Evolutionary conservation across 2,888 invertebrate genomes (phyloP).

Genomic region (Smittia aterrima): DNA sequence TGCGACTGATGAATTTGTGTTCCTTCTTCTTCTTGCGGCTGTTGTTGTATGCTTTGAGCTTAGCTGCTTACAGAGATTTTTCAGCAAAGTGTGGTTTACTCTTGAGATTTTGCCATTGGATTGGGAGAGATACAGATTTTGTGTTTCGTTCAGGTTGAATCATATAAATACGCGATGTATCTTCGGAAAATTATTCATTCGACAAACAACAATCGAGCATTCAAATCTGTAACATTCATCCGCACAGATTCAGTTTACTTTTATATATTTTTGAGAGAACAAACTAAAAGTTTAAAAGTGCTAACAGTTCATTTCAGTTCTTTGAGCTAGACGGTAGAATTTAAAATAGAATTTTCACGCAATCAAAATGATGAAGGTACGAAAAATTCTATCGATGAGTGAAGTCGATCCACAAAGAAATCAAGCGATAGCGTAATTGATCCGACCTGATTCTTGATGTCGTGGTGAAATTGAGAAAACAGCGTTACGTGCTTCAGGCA

Average conservation of each 20-base stretch:
- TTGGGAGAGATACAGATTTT: constrained; percentile 36
- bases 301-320: background rate
- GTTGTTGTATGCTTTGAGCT: constrained; percentile 20
- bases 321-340: background rate
- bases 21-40: constrained; percentile 33
- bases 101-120: constrained; percentile 7
- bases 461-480: background rate
- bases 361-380: constrained; percentile 37
- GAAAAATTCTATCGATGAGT: background rate
- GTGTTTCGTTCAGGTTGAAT: constrained; percentile 34
- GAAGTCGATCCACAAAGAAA: background rate
- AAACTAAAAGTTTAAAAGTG: background rate
- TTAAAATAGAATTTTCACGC: constrained; percentile 1
- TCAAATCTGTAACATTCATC: constrained; percentile 24
- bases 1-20: constrained; percentile 2
- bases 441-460: background rate
- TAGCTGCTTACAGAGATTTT: too few relatives aligned
- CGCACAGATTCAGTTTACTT: background rate
- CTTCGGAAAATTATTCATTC: constrained; percentile 37
- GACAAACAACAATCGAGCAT: constrained; percentile 37
- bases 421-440: background rate
- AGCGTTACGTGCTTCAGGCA: background rate
- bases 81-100: constrained; percentile 31
- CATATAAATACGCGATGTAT: constrained; percentile 40
- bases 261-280: background rate